A percentile compares a stretch with the other conserved stretches of the same genome.
These are phyloP conservation scores for Centrocercus urophasianus DNA, from an alignment of 2,113 vertebrate genomes.

Conservation along the genomic window DNA sequence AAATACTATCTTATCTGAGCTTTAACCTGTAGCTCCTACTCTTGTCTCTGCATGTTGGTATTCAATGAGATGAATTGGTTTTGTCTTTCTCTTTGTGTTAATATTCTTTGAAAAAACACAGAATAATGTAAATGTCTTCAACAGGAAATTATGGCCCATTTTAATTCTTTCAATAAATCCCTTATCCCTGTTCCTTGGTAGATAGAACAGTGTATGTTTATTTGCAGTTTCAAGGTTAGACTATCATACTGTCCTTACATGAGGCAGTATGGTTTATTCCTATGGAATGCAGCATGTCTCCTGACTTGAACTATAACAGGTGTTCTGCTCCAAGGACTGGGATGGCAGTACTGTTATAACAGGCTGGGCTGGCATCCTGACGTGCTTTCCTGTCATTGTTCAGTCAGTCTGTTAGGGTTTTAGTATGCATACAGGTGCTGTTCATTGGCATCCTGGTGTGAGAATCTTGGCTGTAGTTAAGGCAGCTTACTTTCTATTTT, in stretches of 20 bases:
- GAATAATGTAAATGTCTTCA: background rate
- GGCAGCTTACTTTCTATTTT: background rate
- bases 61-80: background rate
- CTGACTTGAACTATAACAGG: background rate
- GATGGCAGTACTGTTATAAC: background rate
- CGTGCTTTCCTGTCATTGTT: background rate
- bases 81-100: background rate
- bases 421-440: background rate
- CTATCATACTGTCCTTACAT: background rate
- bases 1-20: background rate
- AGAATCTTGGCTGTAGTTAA: background rate
- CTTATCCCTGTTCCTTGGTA: background rate
- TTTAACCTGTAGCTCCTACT: background rate
- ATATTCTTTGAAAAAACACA: background rate
- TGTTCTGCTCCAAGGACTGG: background rate
- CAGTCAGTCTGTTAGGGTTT: background rate
- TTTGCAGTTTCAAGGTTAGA: background rate
- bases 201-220: background rate
- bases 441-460: background rate
- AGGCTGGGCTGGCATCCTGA: background rate
- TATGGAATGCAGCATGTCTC: background rate
- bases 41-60: background rate
- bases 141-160: background rate
- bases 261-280: background rate
- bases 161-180: background rate